These are phyloP conservation scores for Drosophila auraria DNA, from an alignment of 1,140 invertebrate genomes.

Conservation along the genomic window DNA sequence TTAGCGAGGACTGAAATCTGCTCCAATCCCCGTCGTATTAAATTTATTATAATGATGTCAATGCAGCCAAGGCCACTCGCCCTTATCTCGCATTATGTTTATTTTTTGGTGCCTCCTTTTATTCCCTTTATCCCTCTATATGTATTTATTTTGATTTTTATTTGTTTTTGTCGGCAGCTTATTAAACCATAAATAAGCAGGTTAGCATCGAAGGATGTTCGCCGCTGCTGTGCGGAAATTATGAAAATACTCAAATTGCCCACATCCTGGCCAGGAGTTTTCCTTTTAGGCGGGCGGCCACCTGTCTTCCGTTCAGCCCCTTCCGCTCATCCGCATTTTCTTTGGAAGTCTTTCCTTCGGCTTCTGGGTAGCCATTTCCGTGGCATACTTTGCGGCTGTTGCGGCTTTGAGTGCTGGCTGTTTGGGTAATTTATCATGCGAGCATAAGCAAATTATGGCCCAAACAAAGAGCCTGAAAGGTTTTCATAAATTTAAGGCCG, in stretches of 20 bases:
- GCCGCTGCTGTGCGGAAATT: conserved; percentile 62
- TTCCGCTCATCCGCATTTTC: conserved; percentile 24
- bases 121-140: conserved; percentile 30
- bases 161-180: conserved; percentile 54
- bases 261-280: conserved; percentile 62
- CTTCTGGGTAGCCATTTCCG: conserved; percentile 43
- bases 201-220: conserved; percentile 46
- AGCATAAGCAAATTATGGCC: conserved; percentile 51
- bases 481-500: conserved; percentile 33
- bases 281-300: conserved; percentile 26
- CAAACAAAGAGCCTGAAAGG: conserved; percentile 47
- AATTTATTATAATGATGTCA: conserved; percentile 70
- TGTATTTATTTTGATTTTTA: conserved; percentile 66
- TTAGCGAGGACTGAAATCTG: conserved; percentile 53
- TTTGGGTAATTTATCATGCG: conserved; percentile 60
- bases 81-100: conserved; percentile 24
- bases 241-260: conserved; percentile 80
- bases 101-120: conserved; percentile 22
- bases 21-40: conserved; percentile 58
- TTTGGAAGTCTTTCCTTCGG: conserved; percentile 42
- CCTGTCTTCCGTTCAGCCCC: conserved; percentile 4
- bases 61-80: conserved; percentile 32
- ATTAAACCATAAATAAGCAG: conserved; percentile 74
- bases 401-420: conserved; percentile 20
- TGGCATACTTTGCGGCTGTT: conserved; percentile 78